phyloP scores from a whole-genome alignment of 2,888 invertebrate genomes.

The Sarcophaga subvicina region DNA sequence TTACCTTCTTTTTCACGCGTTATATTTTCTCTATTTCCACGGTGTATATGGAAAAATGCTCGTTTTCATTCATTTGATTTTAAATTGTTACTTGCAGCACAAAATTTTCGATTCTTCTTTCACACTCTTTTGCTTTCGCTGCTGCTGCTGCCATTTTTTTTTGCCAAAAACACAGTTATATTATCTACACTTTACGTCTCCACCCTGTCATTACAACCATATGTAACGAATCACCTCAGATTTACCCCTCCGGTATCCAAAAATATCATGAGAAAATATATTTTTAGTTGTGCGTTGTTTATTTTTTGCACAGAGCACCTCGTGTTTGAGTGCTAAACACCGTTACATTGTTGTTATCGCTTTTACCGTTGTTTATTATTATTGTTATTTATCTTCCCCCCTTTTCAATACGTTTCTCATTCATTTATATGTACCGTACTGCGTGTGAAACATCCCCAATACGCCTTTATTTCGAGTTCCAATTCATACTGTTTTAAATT shows the following conservation, averaged over 20 bases:
- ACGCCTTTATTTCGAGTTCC: conserved; percentile 29
- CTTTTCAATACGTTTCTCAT: neutral
- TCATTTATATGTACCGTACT: neutral
- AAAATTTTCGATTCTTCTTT: conserved; percentile 58
- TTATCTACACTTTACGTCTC: conserved; percentile 49
- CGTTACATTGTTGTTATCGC: conserved; percentile 52
- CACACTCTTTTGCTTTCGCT: conserved; percentile 32
- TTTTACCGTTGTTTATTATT: conserved; percentile 56
- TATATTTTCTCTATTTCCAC: conserved; percentile 61
- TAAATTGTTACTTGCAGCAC: conserved; percentile 63
- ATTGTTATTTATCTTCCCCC: conserved; percentile 27
- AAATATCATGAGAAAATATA: conserved; percentile 21
- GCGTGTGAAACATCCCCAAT: conserved; percentile 54
- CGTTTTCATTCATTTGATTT: conserved; percentile 49
- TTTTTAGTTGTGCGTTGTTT: conserved; percentile 24
- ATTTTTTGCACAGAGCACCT: conserved; percentile 37
- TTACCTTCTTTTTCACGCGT: conserved; percentile 55
- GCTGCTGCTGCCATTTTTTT: neutral
- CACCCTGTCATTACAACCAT: conserved; percentile 43
- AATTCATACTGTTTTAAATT: conserved; percentile 54
- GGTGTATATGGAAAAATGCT: conserved; percentile 37
- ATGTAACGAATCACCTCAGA: neutral
- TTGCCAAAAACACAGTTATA: conserved; percentile 43
- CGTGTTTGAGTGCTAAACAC: conserved; percentile 48
- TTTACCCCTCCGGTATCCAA: conserved; percentile 11